Conservation (phyloP, 2,113 vertebrate genomes). For the Lepidothrix coronata region DNA sequence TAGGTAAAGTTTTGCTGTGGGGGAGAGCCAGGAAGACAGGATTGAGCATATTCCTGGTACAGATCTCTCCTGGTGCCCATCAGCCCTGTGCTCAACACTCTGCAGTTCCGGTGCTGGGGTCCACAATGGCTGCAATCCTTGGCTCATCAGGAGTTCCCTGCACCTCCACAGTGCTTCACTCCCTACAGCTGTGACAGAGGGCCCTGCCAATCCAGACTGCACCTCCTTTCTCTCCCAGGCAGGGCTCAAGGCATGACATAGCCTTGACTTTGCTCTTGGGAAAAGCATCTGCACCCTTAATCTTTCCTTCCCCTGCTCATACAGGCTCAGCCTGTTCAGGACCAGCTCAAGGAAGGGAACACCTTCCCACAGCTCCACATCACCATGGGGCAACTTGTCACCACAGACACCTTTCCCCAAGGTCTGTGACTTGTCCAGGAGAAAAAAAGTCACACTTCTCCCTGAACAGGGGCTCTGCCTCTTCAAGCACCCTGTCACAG, state of each 20-base stretch:
- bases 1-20: neutral
- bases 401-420: neutral
- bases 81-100: neutral
- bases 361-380: neutral
- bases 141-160: neutral
- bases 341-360: neutral
- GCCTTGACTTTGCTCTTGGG: neutral
- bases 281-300: neutral
- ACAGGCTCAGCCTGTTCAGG: neutral
- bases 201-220: neutral
- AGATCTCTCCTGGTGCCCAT: neutral
- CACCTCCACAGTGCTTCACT: neutral
- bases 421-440: neutral
- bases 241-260: neutral
- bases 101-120: neutral
- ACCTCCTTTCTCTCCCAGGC: neutral
- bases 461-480: neutral
- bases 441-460: neutral
- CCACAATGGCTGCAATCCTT: neutral
- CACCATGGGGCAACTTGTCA: neutral
- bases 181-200: fast-evolving
- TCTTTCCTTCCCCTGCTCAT: neutral
- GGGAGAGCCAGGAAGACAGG: neutral
- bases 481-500: neutral
- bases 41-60: neutral